Conservation (phyloP, 2,113 vertebrate species). For the Phrynosoma platyrhinos region DNA sequence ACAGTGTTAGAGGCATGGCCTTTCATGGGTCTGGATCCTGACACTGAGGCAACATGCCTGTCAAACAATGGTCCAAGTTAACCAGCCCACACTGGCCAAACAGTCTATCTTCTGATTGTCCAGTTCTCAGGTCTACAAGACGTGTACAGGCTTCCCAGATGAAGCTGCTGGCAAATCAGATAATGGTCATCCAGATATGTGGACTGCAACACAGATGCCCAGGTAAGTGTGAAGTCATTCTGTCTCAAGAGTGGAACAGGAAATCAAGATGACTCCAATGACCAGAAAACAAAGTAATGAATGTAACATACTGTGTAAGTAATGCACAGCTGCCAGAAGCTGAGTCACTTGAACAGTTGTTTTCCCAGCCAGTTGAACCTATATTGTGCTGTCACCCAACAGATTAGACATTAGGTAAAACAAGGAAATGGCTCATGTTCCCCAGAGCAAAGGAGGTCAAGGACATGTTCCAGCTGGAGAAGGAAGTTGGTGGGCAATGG, state of each 20-base stretch:
- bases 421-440: constrained; percentile 56
- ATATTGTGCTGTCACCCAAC: constrained; percentile 65
- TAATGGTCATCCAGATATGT: too few relatives aligned
- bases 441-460: constrained; percentile 66
- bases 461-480: constrained; percentile 51
- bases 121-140: too few relatives aligned
- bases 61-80: too few relatives aligned
- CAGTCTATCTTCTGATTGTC: too few relatives aligned
- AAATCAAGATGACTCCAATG: constrained; percentile 29
- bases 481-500: constrained; percentile 32
- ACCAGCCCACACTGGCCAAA: too few relatives aligned
- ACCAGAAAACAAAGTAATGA: background rate
- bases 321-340: constrained; percentile 58
- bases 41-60: too few relatives aligned
- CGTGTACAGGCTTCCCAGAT: too few relatives aligned
- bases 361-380: constrained; percentile 65
- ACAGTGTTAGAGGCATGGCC: too few relatives aligned
- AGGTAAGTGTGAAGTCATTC: too few relatives aligned
- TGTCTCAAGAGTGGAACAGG: background rate
- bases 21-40: too few relatives aligned
- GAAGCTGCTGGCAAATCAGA: too few relatives aligned
- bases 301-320: background rate
- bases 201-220: too few relatives aligned
- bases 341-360: constrained; percentile 64
- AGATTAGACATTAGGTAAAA: constrained; percentile 62